A percentile compares a stretch with the other conserved stretches of the same genome.
These are phyloP conservation scores for Acanthiza pusilla DNA, from an alignment of 2,797 vertebrate genomes.

Conservation along the genomic window DNA sequence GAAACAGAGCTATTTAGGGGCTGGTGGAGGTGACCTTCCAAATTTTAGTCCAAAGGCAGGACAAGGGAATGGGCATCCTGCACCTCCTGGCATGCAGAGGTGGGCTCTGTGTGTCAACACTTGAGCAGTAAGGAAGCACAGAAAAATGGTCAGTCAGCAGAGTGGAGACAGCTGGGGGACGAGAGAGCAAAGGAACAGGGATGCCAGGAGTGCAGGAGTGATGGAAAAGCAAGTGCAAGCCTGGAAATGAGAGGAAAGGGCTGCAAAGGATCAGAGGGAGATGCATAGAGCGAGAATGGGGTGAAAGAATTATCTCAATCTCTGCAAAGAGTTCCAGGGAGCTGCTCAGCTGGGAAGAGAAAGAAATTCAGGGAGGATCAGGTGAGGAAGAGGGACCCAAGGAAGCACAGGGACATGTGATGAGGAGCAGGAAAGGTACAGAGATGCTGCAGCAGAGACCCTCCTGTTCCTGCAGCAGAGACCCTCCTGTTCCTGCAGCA, in stretches of 20 bases:
- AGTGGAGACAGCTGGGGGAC: neutral
- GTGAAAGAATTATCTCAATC: neutral
- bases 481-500: neutral
- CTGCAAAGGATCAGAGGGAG: too few relatives aligned
- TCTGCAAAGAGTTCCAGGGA: neutral
- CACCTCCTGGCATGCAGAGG: neutral
- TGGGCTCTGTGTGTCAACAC: neutral
- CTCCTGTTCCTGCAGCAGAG: neutral
- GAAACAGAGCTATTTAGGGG: neutral
- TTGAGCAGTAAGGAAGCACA: neutral
- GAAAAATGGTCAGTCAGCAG: neutral
- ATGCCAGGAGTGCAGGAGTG: neutral
- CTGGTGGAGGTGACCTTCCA: neutral
- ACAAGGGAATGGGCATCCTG: neutral
- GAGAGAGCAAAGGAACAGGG: neutral
- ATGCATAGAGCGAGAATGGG: neutral
- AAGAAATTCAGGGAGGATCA: neutral
- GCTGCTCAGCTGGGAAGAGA: neutral
- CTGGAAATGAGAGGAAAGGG: neutral
- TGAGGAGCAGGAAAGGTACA: neutral
- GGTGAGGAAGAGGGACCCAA: neutral
- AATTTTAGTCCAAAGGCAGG: neutral
- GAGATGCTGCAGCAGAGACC: neutral
- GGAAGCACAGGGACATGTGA: neutral
- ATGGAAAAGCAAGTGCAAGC: neutral